Conservation (phyloP, 2,888 invertebrate species). For the Drosophila imparisetae region DNA sequence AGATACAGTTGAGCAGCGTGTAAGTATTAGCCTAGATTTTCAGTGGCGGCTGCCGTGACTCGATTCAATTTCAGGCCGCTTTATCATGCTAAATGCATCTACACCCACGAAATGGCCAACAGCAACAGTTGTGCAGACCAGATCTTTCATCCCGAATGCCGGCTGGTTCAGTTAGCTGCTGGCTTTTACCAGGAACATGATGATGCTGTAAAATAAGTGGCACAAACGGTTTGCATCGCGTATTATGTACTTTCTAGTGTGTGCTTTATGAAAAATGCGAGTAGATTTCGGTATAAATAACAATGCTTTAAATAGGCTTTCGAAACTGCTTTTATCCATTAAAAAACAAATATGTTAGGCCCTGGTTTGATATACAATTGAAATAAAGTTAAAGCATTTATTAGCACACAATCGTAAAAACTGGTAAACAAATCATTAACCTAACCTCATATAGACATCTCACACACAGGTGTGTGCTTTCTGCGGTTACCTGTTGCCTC, state of each 20-base stretch:
- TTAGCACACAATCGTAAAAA: constrained; percentile 15
- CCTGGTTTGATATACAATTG: constrained; percentile 18
- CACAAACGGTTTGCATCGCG: constrained; percentile 37
- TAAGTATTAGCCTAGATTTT: constrained; percentile 53
- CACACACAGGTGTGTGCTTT: constrained; percentile 21
- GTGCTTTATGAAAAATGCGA: constrained; percentile 71
- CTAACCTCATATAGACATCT: constrained; percentile 6
- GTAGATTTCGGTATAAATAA: constrained; percentile 58
- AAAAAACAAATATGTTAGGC: neutral
- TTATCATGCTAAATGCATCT: constrained; percentile 69
- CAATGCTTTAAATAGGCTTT: constrained; percentile 23
- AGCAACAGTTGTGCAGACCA: constrained; percentile 69
- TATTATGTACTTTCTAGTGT: constrained; percentile 23
- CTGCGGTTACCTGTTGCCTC: constrained; percentile 45
- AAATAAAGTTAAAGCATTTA: constrained; percentile 7
- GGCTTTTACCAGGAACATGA: constrained; percentile 53
- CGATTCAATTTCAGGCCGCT: constrained; percentile 48
- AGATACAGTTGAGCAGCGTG: constrained; percentile 36
- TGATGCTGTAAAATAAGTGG: constrained; percentile 50
- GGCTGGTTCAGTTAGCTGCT: constrained; percentile 13
- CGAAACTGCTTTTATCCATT: constrained; percentile 27
- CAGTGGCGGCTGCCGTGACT: constrained; percentile 58
- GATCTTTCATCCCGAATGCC: constrained; percentile 48
- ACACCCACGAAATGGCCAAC: constrained; percentile 74
- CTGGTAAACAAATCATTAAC: constrained; percentile 30